Conservation (phyloP, 2,888 invertebrate species). For the Rhamphomyia laevipes region DNA sequence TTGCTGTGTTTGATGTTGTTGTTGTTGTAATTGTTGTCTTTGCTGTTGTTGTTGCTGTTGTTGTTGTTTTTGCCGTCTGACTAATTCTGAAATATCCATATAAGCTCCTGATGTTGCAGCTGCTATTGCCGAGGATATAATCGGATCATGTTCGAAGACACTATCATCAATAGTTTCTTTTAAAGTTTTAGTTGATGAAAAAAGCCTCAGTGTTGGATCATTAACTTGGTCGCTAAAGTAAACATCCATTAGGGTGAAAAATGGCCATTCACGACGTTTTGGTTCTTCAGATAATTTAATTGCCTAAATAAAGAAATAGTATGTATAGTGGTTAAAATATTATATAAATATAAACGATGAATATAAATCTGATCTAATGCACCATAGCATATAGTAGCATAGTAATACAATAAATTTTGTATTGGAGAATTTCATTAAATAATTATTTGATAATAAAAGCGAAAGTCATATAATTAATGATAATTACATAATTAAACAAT, state of each 20-base stretch:
- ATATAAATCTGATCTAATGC: too few relatives aligned
- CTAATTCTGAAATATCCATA: constrained; percentile 37
- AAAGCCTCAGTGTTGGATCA: constrained; percentile 37
- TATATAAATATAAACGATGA: too few relatives aligned
- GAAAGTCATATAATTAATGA: too few relatives aligned
- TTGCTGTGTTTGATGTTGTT: constrained; percentile 17
- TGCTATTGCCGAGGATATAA: constrained; percentile 36
- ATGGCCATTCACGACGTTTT: constrained; percentile 38
- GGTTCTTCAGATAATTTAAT: constrained; percentile 39
- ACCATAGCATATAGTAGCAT: too few relatives aligned
- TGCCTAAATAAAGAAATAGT: constrained; percentile 27
- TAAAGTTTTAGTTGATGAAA: constrained; percentile 38
- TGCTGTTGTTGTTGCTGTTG: constrained; percentile 12
- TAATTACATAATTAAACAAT: too few relatives aligned
- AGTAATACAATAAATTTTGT: too few relatives aligned
- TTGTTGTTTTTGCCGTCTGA: constrained; percentile 26
- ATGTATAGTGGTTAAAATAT: too few relatives aligned
- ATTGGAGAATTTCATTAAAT: too few relatives aligned
- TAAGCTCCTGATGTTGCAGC: constrained; percentile 37
- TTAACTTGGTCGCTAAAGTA: constrained; percentile 39
- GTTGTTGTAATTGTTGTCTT: constrained; percentile 16
- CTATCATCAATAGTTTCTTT: constrained; percentile 38
- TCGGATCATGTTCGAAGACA: constrained; percentile 38
- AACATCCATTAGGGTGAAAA: constrained; percentile 38
- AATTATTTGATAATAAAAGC: too few relatives aligned